Conservation (phyloP, 2,888 invertebrate species). For the Argynnis bischoffii region DNA sequence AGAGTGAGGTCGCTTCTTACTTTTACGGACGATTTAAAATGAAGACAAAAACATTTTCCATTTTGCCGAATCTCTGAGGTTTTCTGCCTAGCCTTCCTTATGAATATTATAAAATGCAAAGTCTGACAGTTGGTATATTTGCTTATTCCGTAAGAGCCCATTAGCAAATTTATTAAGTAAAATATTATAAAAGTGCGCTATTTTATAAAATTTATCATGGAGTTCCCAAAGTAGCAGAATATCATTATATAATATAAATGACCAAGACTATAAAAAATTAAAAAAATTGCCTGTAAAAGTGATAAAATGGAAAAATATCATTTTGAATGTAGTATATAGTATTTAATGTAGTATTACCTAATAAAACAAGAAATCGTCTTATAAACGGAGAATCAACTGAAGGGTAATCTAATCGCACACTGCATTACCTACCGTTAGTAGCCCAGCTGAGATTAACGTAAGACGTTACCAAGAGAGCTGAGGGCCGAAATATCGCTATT, state of each 20-base stretch:
- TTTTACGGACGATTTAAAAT: conserved; percentile 30
- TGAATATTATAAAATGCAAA: conserved; percentile 42
- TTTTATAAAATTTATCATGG: neutral
- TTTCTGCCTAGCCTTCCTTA: conserved; percentile 35
- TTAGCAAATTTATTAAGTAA: conserved; percentile 32
- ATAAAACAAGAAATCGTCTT: conserved; percentile 1
- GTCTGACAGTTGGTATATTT: conserved; percentile 37
- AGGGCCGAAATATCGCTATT: conserved; percentile 58
- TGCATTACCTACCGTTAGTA: conserved; percentile 38
- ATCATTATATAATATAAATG: too few species aligned
- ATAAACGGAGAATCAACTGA: conserved; percentile 17
- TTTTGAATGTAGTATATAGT: too few species aligned
- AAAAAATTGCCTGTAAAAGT: too few species aligned
- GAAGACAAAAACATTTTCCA: conserved; percentile 31
- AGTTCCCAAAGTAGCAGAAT: too few species aligned
- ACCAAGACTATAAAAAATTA: too few species aligned
- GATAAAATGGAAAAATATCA: too few species aligned
- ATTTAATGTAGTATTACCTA: too few species aligned
- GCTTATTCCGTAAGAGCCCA: conserved; percentile 37
- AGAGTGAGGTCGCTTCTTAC: conserved; percentile 10
- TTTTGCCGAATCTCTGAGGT: conserved; percentile 24
- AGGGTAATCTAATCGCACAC: conserved; percentile 25
- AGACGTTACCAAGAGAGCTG: conserved; percentile 43
- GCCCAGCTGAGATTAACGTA: conserved; percentile 45
- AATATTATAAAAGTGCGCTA: conserved; percentile 15